A percentile compares a stretch with the other conserved stretches of the same genome.
These are phyloP conservation scores for Eubasilissa regina DNA, from an alignment of 1,140 invertebrate species.

Conservation along the genomic window DNA sequence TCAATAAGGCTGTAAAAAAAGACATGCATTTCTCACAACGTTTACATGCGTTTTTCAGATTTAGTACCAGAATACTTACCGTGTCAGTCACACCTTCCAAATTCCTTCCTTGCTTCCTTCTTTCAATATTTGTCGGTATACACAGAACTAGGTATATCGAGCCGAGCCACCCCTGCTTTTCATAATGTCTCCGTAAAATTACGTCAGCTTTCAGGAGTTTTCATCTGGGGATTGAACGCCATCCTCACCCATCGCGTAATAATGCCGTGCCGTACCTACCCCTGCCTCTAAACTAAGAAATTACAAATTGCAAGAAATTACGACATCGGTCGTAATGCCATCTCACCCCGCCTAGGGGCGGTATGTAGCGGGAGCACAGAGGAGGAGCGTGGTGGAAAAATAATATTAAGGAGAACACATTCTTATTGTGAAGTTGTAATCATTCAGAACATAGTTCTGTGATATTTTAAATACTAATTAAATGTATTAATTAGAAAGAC, in stretches of 20 bases:
- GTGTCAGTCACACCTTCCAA: no score
- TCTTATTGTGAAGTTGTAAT: no score
- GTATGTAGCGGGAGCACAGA: not conserved
- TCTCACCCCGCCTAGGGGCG: not conserved
- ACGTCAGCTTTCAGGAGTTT: conserved; percentile 29
- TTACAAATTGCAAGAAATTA: conserved; percentile 59
- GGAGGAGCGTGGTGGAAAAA: not conserved
- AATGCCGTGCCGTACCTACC: conserved; percentile 2
- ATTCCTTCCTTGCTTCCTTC: no score
- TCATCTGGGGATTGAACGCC: conserved; percentile 19
- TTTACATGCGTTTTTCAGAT: no score
- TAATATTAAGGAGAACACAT: not conserved
- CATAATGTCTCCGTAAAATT: conserved; percentile 34
- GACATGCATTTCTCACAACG: no score
- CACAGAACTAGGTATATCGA: no score
- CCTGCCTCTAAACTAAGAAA: conserved; percentile 55
- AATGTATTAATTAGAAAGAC: no score
- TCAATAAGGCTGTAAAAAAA: no score
- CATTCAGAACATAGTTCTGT: no score
- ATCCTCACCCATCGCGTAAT: conserved; percentile 22
- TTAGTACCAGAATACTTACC: no score
- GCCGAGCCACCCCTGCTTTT: conserved; percentile 22
- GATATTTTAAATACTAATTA: no score
- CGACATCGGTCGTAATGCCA: conserved; percentile 53
- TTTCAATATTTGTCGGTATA: no score